Evolutionary conservation across 2,113 vertebrate genomes (phyloP), one percentile per base, ranked within the genome.

Genomic region (Cyprinodon brontotheroides): DNA sequence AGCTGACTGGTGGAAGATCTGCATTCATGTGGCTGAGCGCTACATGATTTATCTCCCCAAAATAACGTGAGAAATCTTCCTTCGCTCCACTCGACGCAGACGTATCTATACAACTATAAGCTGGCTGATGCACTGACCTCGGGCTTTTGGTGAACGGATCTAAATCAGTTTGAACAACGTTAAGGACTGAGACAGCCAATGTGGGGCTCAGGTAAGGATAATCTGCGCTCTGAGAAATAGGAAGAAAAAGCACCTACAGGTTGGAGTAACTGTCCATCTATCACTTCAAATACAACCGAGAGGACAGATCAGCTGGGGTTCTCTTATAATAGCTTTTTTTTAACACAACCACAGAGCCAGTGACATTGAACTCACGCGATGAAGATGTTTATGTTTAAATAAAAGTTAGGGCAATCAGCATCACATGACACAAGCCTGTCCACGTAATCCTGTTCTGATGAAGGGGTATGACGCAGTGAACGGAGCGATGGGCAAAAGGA

Each of bases 201-300:
- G 93, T 93, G 92, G 91, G 61, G 89, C 77, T 89, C 92, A 90
- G 91, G 92, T 92, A 91, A 91, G 93, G 66, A 48, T 61, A 72
- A 65, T 64, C 37, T 39, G 60, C 72, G 17, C 53, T 65, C 73
- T 47, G 61, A 81, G 61, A 65, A 65, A 57, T 61, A 65, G 41
- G n/a, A 69, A 72, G 39, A 65, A 11, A n/a, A 37, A 38, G 48
- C 70, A 41, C 61, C 50, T 65, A 61, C 43, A 79, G 57, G 61
- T 41, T 41, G 20, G n/a, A 74, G 64, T 74, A 77, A 75, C 75
- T 66, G 22, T 71, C 65, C 84, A 87, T 90, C 86, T 83, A 91
- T 91, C 89, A 70, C 41, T n/a, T 64, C 72, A 72, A 86, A 75
- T 76, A 65, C 74, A 86, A 60, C n/a, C 2, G 68, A 86, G 73